Evolutionary conservation across 2,113 vertebrate genomes (phyloP).

Genomic region (Xiphias gladius): DNA sequence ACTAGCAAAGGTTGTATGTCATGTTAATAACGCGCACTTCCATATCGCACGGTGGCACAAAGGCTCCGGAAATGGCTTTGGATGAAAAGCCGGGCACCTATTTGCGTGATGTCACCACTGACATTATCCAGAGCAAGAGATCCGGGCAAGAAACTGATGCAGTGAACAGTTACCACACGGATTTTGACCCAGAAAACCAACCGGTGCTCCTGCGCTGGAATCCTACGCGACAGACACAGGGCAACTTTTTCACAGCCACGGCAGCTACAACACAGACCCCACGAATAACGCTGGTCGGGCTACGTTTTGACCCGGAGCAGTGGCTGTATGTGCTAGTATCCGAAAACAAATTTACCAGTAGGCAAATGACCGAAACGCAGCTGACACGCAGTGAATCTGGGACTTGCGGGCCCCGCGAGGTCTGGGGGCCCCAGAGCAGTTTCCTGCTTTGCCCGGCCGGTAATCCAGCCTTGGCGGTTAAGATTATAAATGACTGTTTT

Average conservation of each 20-base stretch:
- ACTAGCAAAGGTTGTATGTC: not conserved
- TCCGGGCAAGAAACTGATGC: not conserved
- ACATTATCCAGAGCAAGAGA: not conserved
- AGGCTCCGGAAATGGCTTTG: not conserved
- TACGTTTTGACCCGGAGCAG: too few species aligned
- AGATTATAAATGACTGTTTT: not conserved
- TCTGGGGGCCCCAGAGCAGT: too few species aligned
- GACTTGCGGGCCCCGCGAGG: not conserved
- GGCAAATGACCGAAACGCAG: not conserved
- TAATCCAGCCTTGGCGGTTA: too few species aligned
- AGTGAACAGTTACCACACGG: not conserved
- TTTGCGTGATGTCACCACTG: not conserved
- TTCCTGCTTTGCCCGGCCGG: too few species aligned
- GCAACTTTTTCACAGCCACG: not conserved
- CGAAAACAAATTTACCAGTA: not conserved
- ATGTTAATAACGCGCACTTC: not conserved
- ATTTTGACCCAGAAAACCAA: not conserved
- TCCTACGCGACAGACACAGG: too few species aligned
- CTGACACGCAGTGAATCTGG: not conserved
- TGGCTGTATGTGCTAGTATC: too few species aligned
- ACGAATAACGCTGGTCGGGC: too few species aligned
- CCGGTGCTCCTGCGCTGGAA: too few species aligned
- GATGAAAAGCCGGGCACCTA: not conserved
- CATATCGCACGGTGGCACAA: too few species aligned
- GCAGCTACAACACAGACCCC: too few species aligned